Base-by-base conservation (phyloP, 2,888 invertebrate genomes). In the Augiades crinisus region DNA sequence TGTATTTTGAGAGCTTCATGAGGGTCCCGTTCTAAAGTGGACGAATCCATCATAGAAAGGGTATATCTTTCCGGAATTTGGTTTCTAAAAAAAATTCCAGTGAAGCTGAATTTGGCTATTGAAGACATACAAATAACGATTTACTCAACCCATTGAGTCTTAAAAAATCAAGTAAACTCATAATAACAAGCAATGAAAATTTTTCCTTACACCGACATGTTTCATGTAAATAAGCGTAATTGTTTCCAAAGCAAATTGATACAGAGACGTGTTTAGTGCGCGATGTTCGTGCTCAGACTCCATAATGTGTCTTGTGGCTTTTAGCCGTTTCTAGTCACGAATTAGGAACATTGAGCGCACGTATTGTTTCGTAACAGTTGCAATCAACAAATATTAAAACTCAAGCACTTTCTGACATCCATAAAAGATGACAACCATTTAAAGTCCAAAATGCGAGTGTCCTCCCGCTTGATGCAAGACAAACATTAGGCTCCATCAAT, bases 271-370 rank as follows among this genome's bases (percentile, higher is more conserved):
- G 57, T 64, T 62, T 67, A 69, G 67, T 70, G 72, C 64, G 63
- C 55, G 61, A 61, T 50, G 67, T 64, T 81, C 83, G 82, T 81
- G 83, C 67, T 58, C 55, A 44, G 73, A 75, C 65, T 81, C 59
- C 47, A 52, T 52, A 62, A 60, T 60, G 67, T 70, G 64, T 65
- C 64, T 69, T 66, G 59, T 60, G 56, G 49, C 59, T 59, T 58
- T 64, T 64, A 63, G 59, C 58, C 52, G 62, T 71, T 70, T 70
- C 80, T 66, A 63, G 77, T 81, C 86, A 82, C 80, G 83, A 78
- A 72, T 72, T 65, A 62, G 61, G 64, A 72, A 70, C 70, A 71
- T 61, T 61, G 67, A 5, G 21, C 19, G 13, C 76, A 75, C 75
- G 78, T 75, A 67, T 61, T 56, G 61, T 65, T 65, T 67, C 16